These are phyloP conservation scores for Nycticryphes semicollaris DNA, from an alignment of 2,113 vertebrate species.

Conservation along the genomic window DNA sequence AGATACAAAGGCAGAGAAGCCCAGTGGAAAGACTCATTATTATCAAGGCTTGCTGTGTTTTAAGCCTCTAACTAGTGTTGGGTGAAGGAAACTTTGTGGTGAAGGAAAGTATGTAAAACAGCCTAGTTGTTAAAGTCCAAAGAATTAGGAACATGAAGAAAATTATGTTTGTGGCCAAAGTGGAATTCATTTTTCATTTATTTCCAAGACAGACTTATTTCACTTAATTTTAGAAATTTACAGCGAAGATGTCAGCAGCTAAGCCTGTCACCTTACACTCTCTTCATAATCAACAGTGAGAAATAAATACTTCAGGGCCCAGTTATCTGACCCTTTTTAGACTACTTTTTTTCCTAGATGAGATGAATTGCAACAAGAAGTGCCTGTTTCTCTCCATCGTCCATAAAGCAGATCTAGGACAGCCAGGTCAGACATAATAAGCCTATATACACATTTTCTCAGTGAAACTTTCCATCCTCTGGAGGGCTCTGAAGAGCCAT, in stretches of 20 bases:
- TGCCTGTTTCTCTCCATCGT: neutral
- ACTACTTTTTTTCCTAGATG: neutral
- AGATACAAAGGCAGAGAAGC: neutral
- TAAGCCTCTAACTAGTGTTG: neutral
- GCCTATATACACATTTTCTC: neutral
- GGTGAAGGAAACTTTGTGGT: neutral
- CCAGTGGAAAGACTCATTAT: neutral
- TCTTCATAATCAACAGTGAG: neutral
- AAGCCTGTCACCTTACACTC: neutral
- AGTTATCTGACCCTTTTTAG: neutral
- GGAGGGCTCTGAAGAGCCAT: neutral
- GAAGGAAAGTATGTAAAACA: neutral
- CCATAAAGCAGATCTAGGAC: neutral
- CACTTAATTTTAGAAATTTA: neutral
- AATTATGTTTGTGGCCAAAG: neutral
- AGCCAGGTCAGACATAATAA: neutral
- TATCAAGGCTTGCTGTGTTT: neutral
- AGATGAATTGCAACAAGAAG: neutral
- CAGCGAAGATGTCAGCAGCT: neutral
- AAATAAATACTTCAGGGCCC: neutral
- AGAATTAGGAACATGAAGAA: neutral
- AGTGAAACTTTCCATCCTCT: neutral
- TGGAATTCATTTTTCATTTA: neutral
- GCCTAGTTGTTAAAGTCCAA: neutral
- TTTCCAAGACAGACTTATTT: neutral